Conservation (phyloP, 2,113 vertebrate species). For the Mungos mungo region DNA sequence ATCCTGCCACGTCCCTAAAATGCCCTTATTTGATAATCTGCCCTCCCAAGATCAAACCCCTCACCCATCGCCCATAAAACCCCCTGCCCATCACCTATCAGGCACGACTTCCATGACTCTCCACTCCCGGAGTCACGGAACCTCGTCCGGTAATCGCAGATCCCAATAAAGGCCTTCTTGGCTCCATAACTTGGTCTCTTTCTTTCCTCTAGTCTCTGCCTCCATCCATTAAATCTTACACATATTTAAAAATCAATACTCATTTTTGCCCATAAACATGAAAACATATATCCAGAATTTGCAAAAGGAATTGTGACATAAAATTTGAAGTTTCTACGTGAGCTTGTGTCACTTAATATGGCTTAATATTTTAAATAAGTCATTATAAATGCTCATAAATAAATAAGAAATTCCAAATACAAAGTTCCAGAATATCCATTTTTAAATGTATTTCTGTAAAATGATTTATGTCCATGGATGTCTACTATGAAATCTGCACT, state of each 20-base stretch:
- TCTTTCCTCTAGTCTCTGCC: no score
- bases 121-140: no score
- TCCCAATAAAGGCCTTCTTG: no score
- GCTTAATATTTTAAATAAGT: neutral
- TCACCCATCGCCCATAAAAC: no score
- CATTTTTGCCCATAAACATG: neutral
- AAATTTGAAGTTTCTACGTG: neutral
- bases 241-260: neutral
- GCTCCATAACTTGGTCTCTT: no score
- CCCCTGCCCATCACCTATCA: no score
- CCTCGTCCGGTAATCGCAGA: no score
- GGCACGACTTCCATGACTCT: no score
- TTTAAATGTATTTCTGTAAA: neutral
- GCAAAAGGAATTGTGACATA: neutral
- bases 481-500: neutral
- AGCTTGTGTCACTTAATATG: neutral
- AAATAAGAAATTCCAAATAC: slow-evolving; percentile 6
- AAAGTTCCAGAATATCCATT: neutral
- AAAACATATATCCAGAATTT: neutral
- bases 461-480: neutral
- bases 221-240: no score
- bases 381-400: neutral
- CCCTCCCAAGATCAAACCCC: no score
- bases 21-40: no score
- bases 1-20: no score